Evolutionary conservation across 1,140 invertebrate genomes (phyloP).

Genomic region (Sarcophaga peregrina): DNA sequence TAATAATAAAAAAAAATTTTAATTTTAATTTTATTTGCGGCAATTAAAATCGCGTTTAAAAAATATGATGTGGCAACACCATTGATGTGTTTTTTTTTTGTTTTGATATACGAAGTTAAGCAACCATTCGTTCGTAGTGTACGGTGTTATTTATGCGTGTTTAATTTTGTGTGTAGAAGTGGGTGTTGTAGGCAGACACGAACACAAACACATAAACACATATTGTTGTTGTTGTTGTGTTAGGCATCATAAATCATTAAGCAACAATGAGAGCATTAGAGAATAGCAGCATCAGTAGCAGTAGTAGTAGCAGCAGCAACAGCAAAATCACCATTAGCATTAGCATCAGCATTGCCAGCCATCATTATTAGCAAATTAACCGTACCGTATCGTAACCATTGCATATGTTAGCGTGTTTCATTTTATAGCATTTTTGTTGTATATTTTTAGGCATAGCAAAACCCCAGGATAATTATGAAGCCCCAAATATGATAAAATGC

Average conservation of each 20-base stretch:
- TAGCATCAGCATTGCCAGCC: too few species aligned
- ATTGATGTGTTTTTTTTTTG: too few species aligned
- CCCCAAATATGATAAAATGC: background rate
- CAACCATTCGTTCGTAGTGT: background rate
- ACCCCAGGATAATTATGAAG: background rate
- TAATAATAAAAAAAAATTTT: background rate
- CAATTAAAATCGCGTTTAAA: too few species aligned
- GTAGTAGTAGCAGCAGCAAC: background rate
- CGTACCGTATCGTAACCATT: background rate
- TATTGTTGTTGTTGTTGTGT: background rate
- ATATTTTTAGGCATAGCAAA: background rate
- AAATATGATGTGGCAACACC: too few species aligned
- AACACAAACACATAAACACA: background rate
- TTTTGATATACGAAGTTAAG: too few species aligned
- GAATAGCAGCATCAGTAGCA: background rate
- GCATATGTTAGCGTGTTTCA: background rate
- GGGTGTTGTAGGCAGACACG: background rate
- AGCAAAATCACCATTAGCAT: background rate
- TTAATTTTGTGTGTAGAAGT: background rate
- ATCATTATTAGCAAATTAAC: background rate
- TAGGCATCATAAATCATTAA: slow-evolving; percentile 15
- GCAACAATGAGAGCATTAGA: background rate
- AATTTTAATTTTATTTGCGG: too few species aligned
- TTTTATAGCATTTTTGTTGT: background rate
- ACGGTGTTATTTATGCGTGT: background rate